phyloP scores from a whole-genome alignment of 2,113 vertebrate genomes.

The Hydrochoerus hydrochaeris region DNA sequence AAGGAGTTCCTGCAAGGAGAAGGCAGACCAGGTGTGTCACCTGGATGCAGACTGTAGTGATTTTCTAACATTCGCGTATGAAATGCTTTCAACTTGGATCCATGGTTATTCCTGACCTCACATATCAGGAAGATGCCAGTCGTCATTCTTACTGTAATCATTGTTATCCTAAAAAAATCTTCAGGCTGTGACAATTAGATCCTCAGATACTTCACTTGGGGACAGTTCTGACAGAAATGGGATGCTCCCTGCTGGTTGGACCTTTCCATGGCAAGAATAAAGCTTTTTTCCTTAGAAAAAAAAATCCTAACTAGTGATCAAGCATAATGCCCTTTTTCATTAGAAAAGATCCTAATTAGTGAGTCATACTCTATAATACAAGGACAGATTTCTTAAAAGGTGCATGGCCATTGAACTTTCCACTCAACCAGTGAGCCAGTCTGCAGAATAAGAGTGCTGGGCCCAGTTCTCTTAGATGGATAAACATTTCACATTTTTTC shows the following conservation, averaged over 20 bases:
- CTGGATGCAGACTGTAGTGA: background rate
- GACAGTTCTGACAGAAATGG: conserved; percentile 57
- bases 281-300: conserved; percentile 43
- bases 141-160: conserved; percentile 42
- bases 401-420: conserved; percentile 42
- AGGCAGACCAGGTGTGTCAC: background rate
- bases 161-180: conserved; percentile 37
- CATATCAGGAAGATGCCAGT: conserved; percentile 6
- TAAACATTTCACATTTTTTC: background rate
- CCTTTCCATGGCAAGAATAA: conserved; percentile 70
- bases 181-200: conserved; percentile 1
- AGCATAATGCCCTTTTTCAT: conserved; percentile 46
- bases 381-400: conserved; percentile 57
- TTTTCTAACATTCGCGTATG: background rate
- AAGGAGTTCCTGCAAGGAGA: background rate
- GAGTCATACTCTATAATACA: conserved; percentile 35
- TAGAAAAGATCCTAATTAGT: conserved; percentile 39
- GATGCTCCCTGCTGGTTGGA: conserved; percentile 61
- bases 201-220: conserved; percentile 58
- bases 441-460: conserved; percentile 45
- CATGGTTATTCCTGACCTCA: background rate
- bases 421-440: background rate
- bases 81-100: background rate
- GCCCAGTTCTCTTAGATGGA: background rate
- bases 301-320: conserved; percentile 38